phyloP scores from a whole-genome alignment of 2,113 vertebrate species.

The Catagonus wagneri region DNA sequence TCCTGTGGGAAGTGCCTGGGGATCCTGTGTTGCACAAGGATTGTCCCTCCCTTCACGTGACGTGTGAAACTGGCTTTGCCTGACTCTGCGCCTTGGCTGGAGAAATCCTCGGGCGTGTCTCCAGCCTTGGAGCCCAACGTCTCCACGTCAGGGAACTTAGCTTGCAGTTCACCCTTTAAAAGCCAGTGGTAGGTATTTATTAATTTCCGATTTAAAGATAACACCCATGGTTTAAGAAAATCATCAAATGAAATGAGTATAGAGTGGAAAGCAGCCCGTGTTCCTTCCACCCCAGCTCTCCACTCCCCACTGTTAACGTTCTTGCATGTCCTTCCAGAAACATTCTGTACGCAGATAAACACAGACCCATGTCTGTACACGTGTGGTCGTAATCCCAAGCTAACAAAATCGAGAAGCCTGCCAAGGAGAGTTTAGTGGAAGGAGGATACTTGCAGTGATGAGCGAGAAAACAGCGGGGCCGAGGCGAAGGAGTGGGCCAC shows the following conservation, averaged over 20 bases:
- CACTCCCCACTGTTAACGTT: neutral
- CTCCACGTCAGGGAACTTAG: neutral
- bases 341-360: neutral
- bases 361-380: neutral
- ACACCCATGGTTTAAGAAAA: neutral
- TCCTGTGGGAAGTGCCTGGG: neutral
- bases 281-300: neutral
- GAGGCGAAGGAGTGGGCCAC: neutral
- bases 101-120: neutral
- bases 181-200: neutral
- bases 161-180: neutral
- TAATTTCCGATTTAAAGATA: neutral
- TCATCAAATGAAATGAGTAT: neutral
- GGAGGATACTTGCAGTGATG: neutral
- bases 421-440: neutral
- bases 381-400: neutral
- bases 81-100: neutral
- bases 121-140: neutral
- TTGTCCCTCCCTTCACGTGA: neutral
- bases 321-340: neutral
- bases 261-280: neutral
- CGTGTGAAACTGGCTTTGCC: rapidly evolving
- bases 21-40: neutral
- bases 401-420: neutral
- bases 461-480: neutral